Evolutionary conservation across 2,797 vertebrate species (phyloP).

Genomic region (Periparus ater): DNA sequence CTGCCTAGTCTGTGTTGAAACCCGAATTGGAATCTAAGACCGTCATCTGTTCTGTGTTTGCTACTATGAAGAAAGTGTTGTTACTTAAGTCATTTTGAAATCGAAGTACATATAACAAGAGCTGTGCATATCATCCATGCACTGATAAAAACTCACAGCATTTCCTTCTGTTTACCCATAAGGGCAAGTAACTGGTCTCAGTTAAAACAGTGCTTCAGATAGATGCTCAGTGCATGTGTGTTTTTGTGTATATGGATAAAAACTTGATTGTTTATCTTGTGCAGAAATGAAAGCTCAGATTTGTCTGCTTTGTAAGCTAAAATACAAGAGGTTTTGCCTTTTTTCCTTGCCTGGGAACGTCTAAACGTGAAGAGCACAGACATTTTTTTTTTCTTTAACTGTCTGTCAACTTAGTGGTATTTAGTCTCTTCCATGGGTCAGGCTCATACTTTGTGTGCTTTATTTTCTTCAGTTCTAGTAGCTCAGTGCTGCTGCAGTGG

Average conservation of each 20-base stretch:
- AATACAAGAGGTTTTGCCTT: background rate
- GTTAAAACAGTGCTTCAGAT: background rate
- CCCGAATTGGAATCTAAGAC: background rate
- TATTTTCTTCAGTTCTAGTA: background rate
- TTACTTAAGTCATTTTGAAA: background rate
- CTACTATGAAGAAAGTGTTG: background rate
- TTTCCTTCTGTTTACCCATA: slow-evolving; percentile 67
- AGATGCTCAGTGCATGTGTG: background rate
- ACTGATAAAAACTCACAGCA: slow-evolving; percentile 27
- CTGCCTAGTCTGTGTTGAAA: background rate
- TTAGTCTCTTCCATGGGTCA: background rate
- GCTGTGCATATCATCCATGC: background rate
- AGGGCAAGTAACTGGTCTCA: background rate
- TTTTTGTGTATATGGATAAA: background rate
- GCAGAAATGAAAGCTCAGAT: background rate
- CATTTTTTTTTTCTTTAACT: background rate
- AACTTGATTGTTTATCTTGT: background rate
- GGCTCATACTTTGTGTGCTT: background rate
- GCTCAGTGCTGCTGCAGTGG: background rate
- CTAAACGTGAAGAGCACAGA: background rate
- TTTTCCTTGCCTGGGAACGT: background rate
- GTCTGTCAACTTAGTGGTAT: background rate
- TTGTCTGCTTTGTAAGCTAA: background rate
- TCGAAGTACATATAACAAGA: background rate
- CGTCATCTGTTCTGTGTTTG: background rate